A percentile compares a stretch with the other conserved stretches of the same genome.
These are phyloP conservation scores for Hirudo medicinalis DNA, from an alignment of 1,140 invertebrate species.

Conservation along the genomic window DNA sequence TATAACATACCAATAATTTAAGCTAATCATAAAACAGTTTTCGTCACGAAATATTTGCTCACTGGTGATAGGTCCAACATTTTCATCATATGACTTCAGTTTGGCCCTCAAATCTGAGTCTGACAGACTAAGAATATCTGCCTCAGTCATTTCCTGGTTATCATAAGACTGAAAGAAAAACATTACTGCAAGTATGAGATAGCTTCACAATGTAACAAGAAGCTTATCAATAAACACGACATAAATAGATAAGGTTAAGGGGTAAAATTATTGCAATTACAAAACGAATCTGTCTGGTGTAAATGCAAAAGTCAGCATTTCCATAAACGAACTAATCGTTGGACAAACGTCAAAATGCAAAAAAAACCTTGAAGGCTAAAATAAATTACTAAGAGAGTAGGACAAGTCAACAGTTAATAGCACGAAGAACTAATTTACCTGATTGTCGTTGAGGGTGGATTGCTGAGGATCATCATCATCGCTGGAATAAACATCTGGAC, in stretches of 20 bases:
- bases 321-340: background rate
- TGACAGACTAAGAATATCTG: background rate
- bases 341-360: background rate
- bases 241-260: background rate
- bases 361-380: background rate
- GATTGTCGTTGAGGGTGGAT: background rate
- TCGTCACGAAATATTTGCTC: background rate
- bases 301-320: no score
- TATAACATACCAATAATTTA: no score
- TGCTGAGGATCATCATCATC: constrained; percentile 3
- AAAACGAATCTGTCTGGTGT: background rate
- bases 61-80: constrained; percentile 7
- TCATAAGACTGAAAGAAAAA: background rate
- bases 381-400: background rate
- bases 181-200: background rate
- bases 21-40: no score
- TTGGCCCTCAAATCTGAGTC: background rate
- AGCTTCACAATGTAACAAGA: background rate
- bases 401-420: no score
- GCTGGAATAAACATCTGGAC: background rate
- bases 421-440: background rate
- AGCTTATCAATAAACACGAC: background rate
- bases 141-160: background rate
- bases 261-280: background rate
- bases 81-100: background rate